Evolutionary conservation across 2,113 vertebrate species (phyloP).

Genomic region (Excalfactoria chinensis): DNA sequence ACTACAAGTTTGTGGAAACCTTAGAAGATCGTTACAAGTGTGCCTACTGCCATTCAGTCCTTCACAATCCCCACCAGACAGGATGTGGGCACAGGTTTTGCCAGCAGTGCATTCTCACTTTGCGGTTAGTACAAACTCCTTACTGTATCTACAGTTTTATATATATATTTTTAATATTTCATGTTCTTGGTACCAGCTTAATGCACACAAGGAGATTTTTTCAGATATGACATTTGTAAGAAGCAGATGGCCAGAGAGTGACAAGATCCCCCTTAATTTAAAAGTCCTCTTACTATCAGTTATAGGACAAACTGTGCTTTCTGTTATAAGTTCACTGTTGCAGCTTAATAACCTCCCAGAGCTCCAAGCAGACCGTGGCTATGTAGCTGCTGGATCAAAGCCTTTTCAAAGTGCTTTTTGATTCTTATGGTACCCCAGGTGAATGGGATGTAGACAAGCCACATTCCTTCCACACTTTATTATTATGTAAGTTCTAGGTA

Average conservation of each 20-base stretch:
- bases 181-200: neutral
- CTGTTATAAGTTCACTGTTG: neutral
- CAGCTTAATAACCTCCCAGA: neutral
- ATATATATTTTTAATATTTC: neutral
- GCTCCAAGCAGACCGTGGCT: neutral
- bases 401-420: neutral
- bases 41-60: slow-evolving; percentile 79
- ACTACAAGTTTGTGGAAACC: slow-evolving; percentile 81
- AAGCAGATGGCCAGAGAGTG: neutral
- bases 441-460: neutral
- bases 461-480: neutral
- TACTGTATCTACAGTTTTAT: accelerated
- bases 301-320: neutral
- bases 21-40: slow-evolving; percentile 86
- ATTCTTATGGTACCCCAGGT: neutral
- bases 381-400: neutral
- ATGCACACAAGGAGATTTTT: neutral
- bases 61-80: slow-evolving; percentile 88
- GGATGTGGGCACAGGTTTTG: slow-evolving; percentile 91
- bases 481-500: neutral
- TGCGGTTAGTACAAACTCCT: slow-evolving; percentile 77
- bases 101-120: slow-evolving; percentile 80
- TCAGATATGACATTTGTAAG: neutral
- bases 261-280: slow-evolving; percentile 2
- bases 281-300: neutral